Conservation (phyloP, 1,140 invertebrate genomes). For the Drosophila ficusphila region DNA sequence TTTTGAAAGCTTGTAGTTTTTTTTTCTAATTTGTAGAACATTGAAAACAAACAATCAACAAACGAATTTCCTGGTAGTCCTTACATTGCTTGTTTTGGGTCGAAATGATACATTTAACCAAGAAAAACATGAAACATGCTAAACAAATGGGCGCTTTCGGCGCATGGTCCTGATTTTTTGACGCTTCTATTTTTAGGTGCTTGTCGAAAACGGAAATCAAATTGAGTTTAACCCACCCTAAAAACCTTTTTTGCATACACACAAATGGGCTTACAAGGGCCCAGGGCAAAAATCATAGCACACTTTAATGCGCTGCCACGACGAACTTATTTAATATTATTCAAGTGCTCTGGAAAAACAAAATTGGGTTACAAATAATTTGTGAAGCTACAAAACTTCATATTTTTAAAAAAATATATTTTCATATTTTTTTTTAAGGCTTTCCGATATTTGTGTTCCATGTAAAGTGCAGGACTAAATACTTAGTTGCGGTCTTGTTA, state of each 20-base stretch:
- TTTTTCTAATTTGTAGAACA: conserved; percentile 7
- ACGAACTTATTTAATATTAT: conserved; percentile 7
- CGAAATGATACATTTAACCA: conserved; percentile 33
- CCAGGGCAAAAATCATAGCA: conserved; percentile 33
- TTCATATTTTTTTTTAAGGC: too few relatives aligned
- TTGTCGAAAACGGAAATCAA: conserved; percentile 55
- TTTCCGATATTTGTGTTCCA: too few relatives aligned
- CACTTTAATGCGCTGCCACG: conserved; percentile 43
- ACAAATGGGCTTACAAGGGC: neutral
- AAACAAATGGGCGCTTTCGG: conserved; percentile 38
- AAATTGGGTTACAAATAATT: neutral
- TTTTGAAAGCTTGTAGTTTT: conserved; percentile 1
- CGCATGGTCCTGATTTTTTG: conserved; percentile 23
- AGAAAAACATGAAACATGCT: conserved; percentile 45
- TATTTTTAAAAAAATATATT: too few relatives aligned
- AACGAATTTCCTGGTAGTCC: conserved; percentile 39
- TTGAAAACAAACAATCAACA: conserved; percentile 47
- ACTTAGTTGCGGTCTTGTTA: too few relatives aligned
- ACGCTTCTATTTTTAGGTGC: conserved; percentile 34
- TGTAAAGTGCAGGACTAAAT: too few relatives aligned
- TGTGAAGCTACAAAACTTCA: too few relatives aligned
- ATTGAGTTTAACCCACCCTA: conserved; percentile 23
- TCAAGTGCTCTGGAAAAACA: neutral
- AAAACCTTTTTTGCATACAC: conserved; percentile 7
- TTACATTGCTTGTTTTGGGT: conserved; percentile 1